phyloP scores from a whole-genome alignment of 2,113 vertebrate species.

The Podarcis muralis region DNA sequence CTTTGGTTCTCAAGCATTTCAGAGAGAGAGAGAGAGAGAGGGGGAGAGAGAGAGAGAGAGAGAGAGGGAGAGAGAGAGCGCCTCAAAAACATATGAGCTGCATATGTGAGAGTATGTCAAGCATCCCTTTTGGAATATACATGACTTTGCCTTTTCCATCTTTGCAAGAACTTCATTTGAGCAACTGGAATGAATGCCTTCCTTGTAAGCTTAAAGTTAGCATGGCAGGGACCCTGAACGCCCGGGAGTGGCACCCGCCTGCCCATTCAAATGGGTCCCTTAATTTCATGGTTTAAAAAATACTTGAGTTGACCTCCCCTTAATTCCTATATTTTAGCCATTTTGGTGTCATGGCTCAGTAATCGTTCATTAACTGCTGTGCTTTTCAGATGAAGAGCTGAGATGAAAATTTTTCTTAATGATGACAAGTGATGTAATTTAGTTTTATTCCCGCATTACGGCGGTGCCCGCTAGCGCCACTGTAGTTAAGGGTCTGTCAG shows the following conservation, averaged over 20 bases:
- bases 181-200: slow-evolving; percentile 21
- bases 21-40: too few relatives aligned
- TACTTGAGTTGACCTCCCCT: slow-evolving; percentile 78
- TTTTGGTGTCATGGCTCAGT: slow-evolving; percentile 80
- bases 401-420: slow-evolving; percentile 81
- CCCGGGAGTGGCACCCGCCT: slow-evolving; percentile 24
- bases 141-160: not conserved
- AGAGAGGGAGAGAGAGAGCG: not conserved
- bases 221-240: slow-evolving; percentile 52
- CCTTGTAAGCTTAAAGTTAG: slow-evolving; percentile 52
- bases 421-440: slow-evolving; percentile 82
- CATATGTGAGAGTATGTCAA: not conserved
- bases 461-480: slow-evolving; percentile 70
- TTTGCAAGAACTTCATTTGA: not conserved
- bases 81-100: not conserved
- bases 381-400: slow-evolving; percentile 78
- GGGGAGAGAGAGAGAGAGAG: not conserved
- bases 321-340: slow-evolving; percentile 82
- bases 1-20: too few relatives aligned
- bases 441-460: slow-evolving; percentile 73
- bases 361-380: slow-evolving; percentile 80
- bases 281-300: slow-evolving; percentile 82
- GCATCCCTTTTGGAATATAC: not conserved
- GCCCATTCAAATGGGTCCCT: slow-evolving; percentile 58
- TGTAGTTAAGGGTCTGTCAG: slow-evolving; percentile 69